Evolutionary conservation across 2,888 invertebrate genomes (phyloP), one percentile per base, ranked within the genome.

Genomic region (Pseudococcus viburni): DNA sequence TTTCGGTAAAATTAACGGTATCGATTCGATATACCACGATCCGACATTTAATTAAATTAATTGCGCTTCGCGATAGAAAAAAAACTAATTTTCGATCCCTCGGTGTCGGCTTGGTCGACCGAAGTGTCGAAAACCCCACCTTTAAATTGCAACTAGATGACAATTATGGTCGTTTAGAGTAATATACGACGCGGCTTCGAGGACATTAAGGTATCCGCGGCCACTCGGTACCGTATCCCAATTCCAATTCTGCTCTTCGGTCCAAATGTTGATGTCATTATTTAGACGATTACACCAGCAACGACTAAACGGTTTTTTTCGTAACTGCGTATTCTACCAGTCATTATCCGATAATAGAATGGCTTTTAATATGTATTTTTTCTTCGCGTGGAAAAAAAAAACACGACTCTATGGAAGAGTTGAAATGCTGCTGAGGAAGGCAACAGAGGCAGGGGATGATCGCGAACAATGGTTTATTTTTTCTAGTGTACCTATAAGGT

Each of bases 241-340:
- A 42, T 19, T 8, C 9, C 9, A 6, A 12, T 1, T 46, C 12
- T 1, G 46, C 7, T 11, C 9, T 46, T 51, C 17, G 87, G 73
- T 46, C 59, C 68, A 73, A 87, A 19, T 73, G 73, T 87, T 87
- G 77, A 87, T 87, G 87, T 87, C 87, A 87, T 87, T 87, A 87
- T 87, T 86, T 86, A 86, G 86, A 68, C 48, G 19, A 87, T 80
- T 51, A 80, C 80, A 86, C 80, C 48, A 87, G 26, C 8, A 19
- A 17, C 26, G 26, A 22, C 87, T 87, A 87, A 87, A 87, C 87
- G 87, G 87, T 87, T 87, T 87, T 17, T 17, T 51, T 17, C 17
- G 8, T 46, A 17, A 15, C 15, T 73, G 87, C 39, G 80, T 77
- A 33, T 48, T 77, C 26, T 87, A 42, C 80, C 80, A 48, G 73